These are phyloP conservation scores for Hirtodrosophila alboralis DNA, from an alignment of 2,888 invertebrate genomes.

Conservation along the genomic window DNA sequence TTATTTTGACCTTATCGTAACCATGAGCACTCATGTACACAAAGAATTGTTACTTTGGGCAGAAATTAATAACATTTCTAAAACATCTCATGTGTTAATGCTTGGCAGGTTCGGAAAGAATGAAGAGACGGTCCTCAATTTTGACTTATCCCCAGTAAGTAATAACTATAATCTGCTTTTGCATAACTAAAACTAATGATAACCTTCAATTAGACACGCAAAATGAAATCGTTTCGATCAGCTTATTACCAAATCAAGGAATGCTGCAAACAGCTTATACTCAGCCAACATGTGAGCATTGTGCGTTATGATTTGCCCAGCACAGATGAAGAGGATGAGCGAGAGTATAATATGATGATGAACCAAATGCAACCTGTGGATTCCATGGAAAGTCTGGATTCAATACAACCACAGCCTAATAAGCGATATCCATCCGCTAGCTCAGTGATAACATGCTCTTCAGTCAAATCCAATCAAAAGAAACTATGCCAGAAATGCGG, in stretches of 20 bases:
- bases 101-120: slow-evolving; percentile 35
- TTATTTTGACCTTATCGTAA: slow-evolving; percentile 93
- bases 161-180: too few relatives aligned
- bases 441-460: not conserved
- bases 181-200: fast-evolving
- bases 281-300: slow-evolving; percentile 55
- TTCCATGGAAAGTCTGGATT: not conserved
- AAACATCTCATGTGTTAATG: slow-evolving; percentile 17
- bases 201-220: slow-evolving; percentile 34
- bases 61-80: slow-evolving; percentile 9
- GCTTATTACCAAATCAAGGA: slow-evolving; percentile 71
- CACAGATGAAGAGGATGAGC: slow-evolving; percentile 51
- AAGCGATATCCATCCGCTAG: not conserved
- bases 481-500: slow-evolving; percentile 55
- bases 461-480: slow-evolving; percentile 3
- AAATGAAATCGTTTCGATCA: slow-evolving; percentile 56
- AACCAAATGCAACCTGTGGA: too few relatives aligned
- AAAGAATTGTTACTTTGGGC: slow-evolving; percentile 66
- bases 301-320: slow-evolving; percentile 63
- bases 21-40: slow-evolving; percentile 90
- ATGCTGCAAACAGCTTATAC: slow-evolving; percentile 67
- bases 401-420: too few relatives aligned
- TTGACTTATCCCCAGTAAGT: slow-evolving; percentile 53
- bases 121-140: slow-evolving; percentile 21
- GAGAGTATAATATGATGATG: not conserved